These are phyloP conservation scores for Arbacia lixula DNA, from an alignment of 53 echinoderm and acorn worm species.

Conservation along the genomic window DNA sequence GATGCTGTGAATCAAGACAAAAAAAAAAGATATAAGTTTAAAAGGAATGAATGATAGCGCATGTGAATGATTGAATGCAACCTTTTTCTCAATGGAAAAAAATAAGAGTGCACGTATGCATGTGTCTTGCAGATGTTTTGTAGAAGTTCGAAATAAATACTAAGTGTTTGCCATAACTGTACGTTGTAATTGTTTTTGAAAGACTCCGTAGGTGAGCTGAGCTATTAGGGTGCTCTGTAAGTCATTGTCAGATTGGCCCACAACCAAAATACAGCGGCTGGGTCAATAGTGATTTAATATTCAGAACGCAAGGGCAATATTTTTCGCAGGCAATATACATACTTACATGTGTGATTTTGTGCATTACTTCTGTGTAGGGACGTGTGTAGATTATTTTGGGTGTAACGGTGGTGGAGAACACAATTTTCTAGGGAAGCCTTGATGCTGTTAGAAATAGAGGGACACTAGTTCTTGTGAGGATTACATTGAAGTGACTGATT, in stretches of 20 bases:
- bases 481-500: no score
- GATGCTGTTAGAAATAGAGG: no score
- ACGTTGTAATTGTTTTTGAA: no score
- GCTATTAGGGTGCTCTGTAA: no score
- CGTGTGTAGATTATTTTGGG: neutral
- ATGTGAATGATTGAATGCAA: slow-evolving; percentile 46
- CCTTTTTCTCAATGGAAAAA: slow-evolving; percentile 21
- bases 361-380: slow-evolving; percentile 12
- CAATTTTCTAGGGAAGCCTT: no score
- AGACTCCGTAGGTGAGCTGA: no score
- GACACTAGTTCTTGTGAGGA: no score
- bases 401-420: neutral
- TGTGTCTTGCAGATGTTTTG: slow-evolving; percentile 48
- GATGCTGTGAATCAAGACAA: neutral
- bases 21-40: no score
- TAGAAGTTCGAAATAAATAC: slow-evolving; percentile 11
- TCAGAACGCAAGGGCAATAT: slow-evolving; percentile 51
- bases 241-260: no score
- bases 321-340: slow-evolving; percentile 51
- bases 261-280: no score
- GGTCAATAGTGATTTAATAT: slow-evolving; percentile 16
- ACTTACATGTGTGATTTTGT: slow-evolving; percentile 44
- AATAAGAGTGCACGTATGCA: slow-evolving; percentile 48
- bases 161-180: no score
- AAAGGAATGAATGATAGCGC: slow-evolving; percentile 47